A percentile compares a stretch with the other conserved stretches of the same genome.
Evolutionary conservation across 2,113 vertebrate species (phyloP).

Genomic region (Erythrolamprus reginae): DNA sequence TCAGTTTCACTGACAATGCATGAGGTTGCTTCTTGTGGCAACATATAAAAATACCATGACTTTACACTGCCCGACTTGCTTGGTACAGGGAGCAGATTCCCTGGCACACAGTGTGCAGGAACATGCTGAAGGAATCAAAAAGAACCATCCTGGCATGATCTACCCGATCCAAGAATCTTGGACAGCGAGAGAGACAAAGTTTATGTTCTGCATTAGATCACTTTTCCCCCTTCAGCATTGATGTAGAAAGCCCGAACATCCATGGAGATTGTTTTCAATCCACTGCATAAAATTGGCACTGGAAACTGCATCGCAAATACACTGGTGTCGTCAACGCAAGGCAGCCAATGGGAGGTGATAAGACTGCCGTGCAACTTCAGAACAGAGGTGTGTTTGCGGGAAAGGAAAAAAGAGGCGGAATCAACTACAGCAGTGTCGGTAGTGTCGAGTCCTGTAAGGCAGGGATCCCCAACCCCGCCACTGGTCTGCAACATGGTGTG

Average conservation of each 20-base stretch:
- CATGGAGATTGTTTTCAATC: not conserved
- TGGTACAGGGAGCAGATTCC: not conserved
- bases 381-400: not conserved
- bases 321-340: not conserved
- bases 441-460: constrained; percentile 77
- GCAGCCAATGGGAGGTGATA: not conserved
- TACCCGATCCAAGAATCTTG: not conserved
- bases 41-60: not conserved
- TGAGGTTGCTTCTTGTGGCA: not conserved
- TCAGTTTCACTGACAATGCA: not conserved
- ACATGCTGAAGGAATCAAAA: not conserved
- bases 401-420: not conserved
- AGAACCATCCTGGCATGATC: not conserved
- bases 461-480: too few relatives aligned
- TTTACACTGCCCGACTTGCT: not conserved
- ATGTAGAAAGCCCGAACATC: not conserved
- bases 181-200: not conserved
- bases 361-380: not conserved
- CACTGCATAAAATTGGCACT: not conserved
- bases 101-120: not conserved
- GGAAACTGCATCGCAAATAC: not conserved
- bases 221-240: not conserved
- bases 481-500: too few relatives aligned
- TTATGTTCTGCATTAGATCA: not conserved
- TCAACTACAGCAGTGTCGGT: constrained; percentile 43